Evolutionary conservation across 53 echinoderm and acorn worm species (phyloP).

Genomic region (Pentamera pediparva): DNA sequence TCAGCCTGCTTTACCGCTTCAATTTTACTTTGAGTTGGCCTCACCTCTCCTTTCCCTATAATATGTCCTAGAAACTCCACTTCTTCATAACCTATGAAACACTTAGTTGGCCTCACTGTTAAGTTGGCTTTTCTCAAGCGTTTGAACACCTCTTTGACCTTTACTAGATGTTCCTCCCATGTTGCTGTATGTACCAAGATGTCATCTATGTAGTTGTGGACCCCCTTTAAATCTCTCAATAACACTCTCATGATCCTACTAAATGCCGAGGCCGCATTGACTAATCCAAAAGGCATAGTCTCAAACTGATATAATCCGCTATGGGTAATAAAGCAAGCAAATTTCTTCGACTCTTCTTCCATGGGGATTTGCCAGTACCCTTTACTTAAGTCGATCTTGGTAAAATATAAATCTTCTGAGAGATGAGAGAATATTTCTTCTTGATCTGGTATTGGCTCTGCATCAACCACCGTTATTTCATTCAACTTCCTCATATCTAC

Average conservation of each 20-base stretch:
- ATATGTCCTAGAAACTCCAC: constrained; percentile 59
- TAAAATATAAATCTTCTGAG: constrained; percentile 8
- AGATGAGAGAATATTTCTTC: constrained; percentile 40
- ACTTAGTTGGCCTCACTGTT: constrained; percentile 47
- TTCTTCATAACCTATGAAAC: constrained; percentile 37
- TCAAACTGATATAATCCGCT: constrained; percentile 51
- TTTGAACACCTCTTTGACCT: constrained; percentile 31
- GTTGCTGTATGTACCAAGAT: constrained; percentile 49
- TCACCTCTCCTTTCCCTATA: constrained; percentile 38
- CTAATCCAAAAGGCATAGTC: constrained; percentile 70
- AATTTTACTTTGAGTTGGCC: constrained; percentile 44
- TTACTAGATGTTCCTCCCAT: constrained; percentile 51
- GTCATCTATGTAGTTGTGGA: constrained; percentile 59
- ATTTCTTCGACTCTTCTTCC: constrained; percentile 40
- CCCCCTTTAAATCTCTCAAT: constrained; percentile 41
- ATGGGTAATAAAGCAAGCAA: constrained; percentile 48
- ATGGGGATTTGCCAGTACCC: constrained; percentile 66
- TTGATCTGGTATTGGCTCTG: constrained; percentile 41
- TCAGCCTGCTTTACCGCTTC: constrained; percentile 23
- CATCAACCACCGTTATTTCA: constrained; percentile 30
- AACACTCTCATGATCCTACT: constrained; percentile 48
- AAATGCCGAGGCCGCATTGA: constrained; percentile 55
- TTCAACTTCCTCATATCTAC: constrained; percentile 41
- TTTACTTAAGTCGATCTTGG: constrained; percentile 48
- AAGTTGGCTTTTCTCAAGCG: constrained; percentile 32